phyloP scores from a whole-genome alignment of 1,140 invertebrate species.

The Anagrus nilaparvatae region DNA sequence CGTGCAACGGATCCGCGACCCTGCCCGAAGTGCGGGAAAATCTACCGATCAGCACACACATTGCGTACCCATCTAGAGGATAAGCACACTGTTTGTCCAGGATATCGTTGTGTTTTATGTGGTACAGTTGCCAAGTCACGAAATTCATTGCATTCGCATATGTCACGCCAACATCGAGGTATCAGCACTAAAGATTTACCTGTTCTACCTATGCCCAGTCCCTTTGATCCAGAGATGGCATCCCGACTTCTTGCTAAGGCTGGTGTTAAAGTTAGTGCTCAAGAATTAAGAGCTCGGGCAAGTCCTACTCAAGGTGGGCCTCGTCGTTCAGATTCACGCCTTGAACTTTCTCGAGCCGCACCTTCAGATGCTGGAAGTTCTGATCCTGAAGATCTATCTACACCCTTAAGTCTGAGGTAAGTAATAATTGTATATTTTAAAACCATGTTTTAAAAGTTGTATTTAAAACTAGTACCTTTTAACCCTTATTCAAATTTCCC shows the following conservation, averaged over 20 bases:
- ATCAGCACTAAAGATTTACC: conserved; percentile 87
- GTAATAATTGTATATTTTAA: too few relatives aligned
- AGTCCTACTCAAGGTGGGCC: conserved; percentile 78
- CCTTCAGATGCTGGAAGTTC: conserved; percentile 61
- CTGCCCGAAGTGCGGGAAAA: conserved; percentile 87
- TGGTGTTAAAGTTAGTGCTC: conserved; percentile 75
- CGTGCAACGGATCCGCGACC: conserved; percentile 82
- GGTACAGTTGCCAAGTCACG: conserved; percentile 85
- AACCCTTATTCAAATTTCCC: too few relatives aligned
- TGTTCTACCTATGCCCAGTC: conserved; percentile 80
- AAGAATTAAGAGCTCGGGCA: conserved; percentile 67
- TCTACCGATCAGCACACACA: conserved; percentile 83
- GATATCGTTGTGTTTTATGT: conserved; percentile 82
- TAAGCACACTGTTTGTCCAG: conserved; percentile 85
- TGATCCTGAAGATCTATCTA: conserved; percentile 71
- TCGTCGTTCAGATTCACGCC: conserved; percentile 61
- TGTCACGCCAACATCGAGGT: conserved; percentile 82
- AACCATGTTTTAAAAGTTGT: too few relatives aligned
- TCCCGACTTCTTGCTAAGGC: conserved; percentile 70
- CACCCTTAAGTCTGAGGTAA: conserved; percentile 40
- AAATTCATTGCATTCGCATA: conserved; percentile 84
- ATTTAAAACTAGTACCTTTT: too few relatives aligned
- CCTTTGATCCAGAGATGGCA: conserved; percentile 80
- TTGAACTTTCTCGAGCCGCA: conserved; percentile 55
- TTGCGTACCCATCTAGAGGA: conserved; percentile 82